Evolutionary conservation across 2,888 invertebrate species (phyloP).

Genomic region (Euclidia mi): DNA sequence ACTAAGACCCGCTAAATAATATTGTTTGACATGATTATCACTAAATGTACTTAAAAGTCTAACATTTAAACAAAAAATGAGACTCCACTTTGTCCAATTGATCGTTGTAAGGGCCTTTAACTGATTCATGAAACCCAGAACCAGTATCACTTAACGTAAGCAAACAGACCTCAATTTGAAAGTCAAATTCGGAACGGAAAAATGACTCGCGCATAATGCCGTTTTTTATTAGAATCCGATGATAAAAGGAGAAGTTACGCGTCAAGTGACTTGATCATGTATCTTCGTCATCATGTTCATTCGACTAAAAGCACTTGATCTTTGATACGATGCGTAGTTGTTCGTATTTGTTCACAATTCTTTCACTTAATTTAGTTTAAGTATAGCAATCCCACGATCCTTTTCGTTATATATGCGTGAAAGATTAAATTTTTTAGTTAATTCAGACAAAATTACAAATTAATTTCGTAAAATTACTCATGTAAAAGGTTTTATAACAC

Average conservation of each 20-base stretch:
- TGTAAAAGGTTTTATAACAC: slow-evolving; percentile 9
- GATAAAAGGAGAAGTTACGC: slow-evolving; percentile 31
- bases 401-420: slow-evolving; percentile 42
- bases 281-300: slow-evolving; percentile 65
- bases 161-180: not conserved
- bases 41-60: no score
- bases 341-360: slow-evolving; percentile 66
- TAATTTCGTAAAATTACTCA: slow-evolving; percentile 18
- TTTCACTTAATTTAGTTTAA: slow-evolving; percentile 71
- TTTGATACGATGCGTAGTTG: slow-evolving; percentile 60
- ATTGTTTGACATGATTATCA: no score
- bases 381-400: slow-evolving; percentile 63
- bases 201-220: not conserved
- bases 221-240: slow-evolving; percentile 10
- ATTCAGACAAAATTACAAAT: slow-evolving; percentile 18
- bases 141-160: slow-evolving; percentile 1
- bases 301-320: slow-evolving; percentile 75
- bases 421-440: slow-evolving; percentile 49
- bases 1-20: no score
- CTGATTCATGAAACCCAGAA: not conserved
- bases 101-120: not conserved
- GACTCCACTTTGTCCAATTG: not conserved
- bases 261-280: slow-evolving; percentile 42
- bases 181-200: slow-evolving; percentile 6
- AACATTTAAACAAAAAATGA: no score